Base-by-base conservation (phyloP, 2,888 invertebrate species). In the Horisme vitalbata region DNA sequence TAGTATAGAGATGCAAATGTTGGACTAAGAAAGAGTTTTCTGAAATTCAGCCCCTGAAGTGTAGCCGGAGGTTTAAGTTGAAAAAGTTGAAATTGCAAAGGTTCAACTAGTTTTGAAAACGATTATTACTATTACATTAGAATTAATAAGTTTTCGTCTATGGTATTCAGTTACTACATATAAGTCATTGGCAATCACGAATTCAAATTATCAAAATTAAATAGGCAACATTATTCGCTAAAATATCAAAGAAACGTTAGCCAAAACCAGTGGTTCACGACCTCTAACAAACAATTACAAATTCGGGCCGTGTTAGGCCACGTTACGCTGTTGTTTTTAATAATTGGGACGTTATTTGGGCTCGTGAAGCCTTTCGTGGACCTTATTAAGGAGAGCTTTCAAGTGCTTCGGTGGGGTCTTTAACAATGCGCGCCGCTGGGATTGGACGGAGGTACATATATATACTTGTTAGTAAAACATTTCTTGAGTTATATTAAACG, bases 341-440 rank as follows among this genome's bases (percentile, higher is more conserved):
- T 78, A 78, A 80, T 76, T 74, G 72, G 63, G 58, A 60, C 45
- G 59, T 73, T 75, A 77, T 77, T 75, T 71, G 72, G 65, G 59
- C 61, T 48, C 59, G 44, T 38, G 64, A 63, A 69, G 63, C 71
- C 65, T 62, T 66, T 63, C 61, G 55, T 57, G 59, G 62, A 56
- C 65, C 72, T 77, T 76, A 74, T 77, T 76, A 76, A 66, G 65
- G 57, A 63, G 62, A 59, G 64, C 63, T 70, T 75, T 68, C 60
- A 65, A 71, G 70, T 64, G 68, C 67, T 69, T 66, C 67, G 45
- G 48, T 52, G 57, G 31, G 46, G 36, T 51, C 56, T 52, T 30
- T 47, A 52, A 56, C 55, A 59, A 58, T 56, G 55, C 45, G 14
- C 21, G 32, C 8, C 33, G 27, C 35, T 36, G 49, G 44, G 44